phyloP scores from a whole-genome alignment of 2,888 invertebrate genomes.

The Dorcus hopei region DNA sequence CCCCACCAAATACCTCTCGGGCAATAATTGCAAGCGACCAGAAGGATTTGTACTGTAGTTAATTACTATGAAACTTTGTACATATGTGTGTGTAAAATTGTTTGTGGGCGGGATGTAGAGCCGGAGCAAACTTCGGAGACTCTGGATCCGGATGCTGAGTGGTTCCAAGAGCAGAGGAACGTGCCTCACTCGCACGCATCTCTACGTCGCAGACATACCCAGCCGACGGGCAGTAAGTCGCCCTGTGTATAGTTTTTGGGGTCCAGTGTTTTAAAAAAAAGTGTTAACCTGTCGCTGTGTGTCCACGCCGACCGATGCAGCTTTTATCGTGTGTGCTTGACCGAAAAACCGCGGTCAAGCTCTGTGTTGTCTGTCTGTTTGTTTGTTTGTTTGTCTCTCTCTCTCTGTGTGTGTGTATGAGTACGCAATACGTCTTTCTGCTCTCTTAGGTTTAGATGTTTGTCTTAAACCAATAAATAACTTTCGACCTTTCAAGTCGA shows the following conservation, averaged over 20 bases:
- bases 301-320: not conserved
- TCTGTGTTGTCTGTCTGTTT: slow-evolving; percentile 4
- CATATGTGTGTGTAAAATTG: slow-evolving; percentile 1
- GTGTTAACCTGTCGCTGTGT: slow-evolving; percentile 1
- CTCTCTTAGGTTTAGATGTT: not conserved
- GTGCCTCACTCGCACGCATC: slow-evolving; percentile 17
- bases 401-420: slow-evolving; percentile 29
- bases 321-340: slow-evolving; percentile 5
- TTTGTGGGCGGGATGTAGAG: slow-evolving; percentile 7
- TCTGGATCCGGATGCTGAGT: slow-evolving; percentile 22
- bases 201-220: slow-evolving; percentile 23
- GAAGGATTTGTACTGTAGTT: no score
- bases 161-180: slow-evolving; percentile 22
- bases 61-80: no score
- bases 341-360: not conserved
- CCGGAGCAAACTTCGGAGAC: not conserved
- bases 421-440: slow-evolving; percentile 31
- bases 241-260: slow-evolving; percentile 15
- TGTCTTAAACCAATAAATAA: not conserved
- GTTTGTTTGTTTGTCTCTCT: slow-evolving; percentile 28
- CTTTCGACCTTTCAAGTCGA: not conserved
- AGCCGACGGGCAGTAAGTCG: slow-evolving; percentile 39
- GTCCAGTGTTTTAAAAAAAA: slow-evolving; percentile 1
- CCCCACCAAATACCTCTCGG: no score
- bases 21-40: no score